Percentiles rank a stretch among this genome's conserved stretches.
These are phyloP conservation scores for Halictus ligatus DNA, from an alignment of 2,888 invertebrate species.

Conservation along the genomic window DNA sequence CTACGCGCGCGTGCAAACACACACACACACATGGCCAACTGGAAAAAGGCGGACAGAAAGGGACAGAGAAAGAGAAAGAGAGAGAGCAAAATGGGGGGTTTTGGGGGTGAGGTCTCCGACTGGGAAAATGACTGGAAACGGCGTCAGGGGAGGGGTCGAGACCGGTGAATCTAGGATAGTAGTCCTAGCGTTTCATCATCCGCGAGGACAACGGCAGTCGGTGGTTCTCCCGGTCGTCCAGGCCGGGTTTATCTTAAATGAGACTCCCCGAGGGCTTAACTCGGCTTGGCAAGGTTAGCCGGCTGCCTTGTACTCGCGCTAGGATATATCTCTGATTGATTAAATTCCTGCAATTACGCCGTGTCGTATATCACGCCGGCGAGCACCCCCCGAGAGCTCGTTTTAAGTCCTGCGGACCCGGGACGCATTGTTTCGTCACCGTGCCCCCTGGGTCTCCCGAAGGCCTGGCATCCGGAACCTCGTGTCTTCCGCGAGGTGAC, in stretches of 20 bases:
- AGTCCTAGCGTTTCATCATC: conserved; percentile 77
- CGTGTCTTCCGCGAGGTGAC: neutral
- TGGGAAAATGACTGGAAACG: conserved; percentile 7
- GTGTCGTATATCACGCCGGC: conserved; percentile 77
- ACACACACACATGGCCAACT: conserved; percentile 59
- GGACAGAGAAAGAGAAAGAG: neutral
- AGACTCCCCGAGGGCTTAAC: conserved; percentile 77
- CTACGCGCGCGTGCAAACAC: conserved; percentile 42
- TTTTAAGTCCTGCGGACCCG: conserved; percentile 45
- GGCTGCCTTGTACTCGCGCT: conserved; percentile 59
- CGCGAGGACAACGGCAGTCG: conserved; percentile 60
- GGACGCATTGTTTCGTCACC: conserved; percentile 54
- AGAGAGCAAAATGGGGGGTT: conserved; percentile 16
- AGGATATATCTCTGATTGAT: conserved; percentile 81
- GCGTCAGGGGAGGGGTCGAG: conserved; percentile 52
- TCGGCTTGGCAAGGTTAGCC: conserved; percentile 74
- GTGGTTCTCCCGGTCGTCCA: conserved; percentile 59
- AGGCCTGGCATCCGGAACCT: neutral
- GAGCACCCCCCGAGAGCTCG: conserved; percentile 61
- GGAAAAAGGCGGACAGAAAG: conserved; percentile 68
- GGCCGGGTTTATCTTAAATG: conserved; percentile 77
- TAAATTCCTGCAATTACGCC: conserved; percentile 82
- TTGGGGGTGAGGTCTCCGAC: neutral
- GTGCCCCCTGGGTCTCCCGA: neutral
- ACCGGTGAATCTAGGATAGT: conserved; percentile 74